Evolutionary conservation across 2,888 invertebrate genomes (phyloP), one percentile per base, ranked within the genome.

Genomic region (Nesidiocoris tenuis): DNA sequence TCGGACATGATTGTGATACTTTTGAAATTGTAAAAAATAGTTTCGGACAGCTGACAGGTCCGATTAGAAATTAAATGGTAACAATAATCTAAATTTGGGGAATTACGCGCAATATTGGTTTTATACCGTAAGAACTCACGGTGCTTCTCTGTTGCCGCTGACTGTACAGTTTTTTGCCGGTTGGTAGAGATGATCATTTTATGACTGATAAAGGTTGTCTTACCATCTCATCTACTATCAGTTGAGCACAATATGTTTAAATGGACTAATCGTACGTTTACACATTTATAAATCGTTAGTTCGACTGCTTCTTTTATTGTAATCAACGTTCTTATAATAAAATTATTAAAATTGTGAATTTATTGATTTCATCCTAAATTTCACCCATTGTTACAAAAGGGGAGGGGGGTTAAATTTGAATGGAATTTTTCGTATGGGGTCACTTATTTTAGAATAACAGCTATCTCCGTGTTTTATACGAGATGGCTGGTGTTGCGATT

Each of bases 1-100:
- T 65, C 65, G 65, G 65, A 65, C 12, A 65, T 24, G 25, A 63
- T 24, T 65, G 65, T 65, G 65, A 65, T 65, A 65, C 63, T 63
- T 63, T 22, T 39, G 39, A 39, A 39, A 39, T 39, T 12, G 39
- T 39, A 39, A 12, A 39, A 39, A 39, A 39, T 39, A 39, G 39
- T 39, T 39, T 39, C 39, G 39, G 39, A 12, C 39, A 39, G 39
- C 39, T 39, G 12, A 39, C 39, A 39, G 39, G 12, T 39, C 39
- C 12, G 39, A 39, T 39, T 12, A 39, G n/a, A n/a, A n/a, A 7
- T 39, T 39, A 39, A 12, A 39, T 39, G n/a, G n/a, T n/a, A n/a
- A n/a, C n/a, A n/a, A n/a, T 39, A 12, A 39, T 39, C 12, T 39
- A 7, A 39, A 39, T 39, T 3, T 39, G 3, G 39, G 12, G 12